Conservation (phyloP, 2,888 invertebrate species). For the Hipparchia semele region DNA sequence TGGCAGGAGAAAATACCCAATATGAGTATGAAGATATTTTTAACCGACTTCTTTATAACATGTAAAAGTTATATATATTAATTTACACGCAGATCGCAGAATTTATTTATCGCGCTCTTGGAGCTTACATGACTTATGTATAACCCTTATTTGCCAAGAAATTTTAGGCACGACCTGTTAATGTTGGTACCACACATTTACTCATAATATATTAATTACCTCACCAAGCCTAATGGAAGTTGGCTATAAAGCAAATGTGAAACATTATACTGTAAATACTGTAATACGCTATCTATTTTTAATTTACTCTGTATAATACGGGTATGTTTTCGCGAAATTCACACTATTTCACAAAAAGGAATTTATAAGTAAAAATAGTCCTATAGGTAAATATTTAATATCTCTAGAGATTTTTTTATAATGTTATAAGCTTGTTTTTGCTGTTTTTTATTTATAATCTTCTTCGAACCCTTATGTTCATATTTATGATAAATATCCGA, state of each 20-base stretch:
- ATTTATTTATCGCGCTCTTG: neutral
- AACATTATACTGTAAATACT: conserved; percentile 5
- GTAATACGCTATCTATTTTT: conserved; percentile 5
- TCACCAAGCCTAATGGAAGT: conserved; percentile 21
- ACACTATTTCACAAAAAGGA: neutral
- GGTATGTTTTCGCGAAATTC: neutral
- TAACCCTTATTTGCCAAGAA: neutral
- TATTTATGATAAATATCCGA: too few species aligned
- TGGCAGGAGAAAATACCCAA: too few species aligned
- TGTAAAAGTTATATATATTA: too few species aligned
- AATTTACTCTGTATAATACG: neutral
- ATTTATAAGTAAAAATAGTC: neutral
- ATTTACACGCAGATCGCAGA: neutral
- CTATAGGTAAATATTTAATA: neutral
- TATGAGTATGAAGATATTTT: too few species aligned
- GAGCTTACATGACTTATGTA: neutral
- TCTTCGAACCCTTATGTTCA: too few species aligned
- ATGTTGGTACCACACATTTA: conserved; percentile 8
- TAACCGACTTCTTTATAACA: too few species aligned
- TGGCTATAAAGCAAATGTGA: conserved; percentile 15
- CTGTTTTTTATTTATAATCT: neutral
- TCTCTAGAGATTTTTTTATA: neutral
- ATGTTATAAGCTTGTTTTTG: neutral
- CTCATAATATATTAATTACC: conserved; percentile 21
- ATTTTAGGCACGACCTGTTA: conserved; percentile 4